A percentile compares a stretch with the other conserved stretches of the same genome.
These are phyloP conservation scores for Calyptommatus sinebrachiatus DNA, from an alignment of 2,113 vertebrate genomes.

Conservation along the genomic window DNA sequence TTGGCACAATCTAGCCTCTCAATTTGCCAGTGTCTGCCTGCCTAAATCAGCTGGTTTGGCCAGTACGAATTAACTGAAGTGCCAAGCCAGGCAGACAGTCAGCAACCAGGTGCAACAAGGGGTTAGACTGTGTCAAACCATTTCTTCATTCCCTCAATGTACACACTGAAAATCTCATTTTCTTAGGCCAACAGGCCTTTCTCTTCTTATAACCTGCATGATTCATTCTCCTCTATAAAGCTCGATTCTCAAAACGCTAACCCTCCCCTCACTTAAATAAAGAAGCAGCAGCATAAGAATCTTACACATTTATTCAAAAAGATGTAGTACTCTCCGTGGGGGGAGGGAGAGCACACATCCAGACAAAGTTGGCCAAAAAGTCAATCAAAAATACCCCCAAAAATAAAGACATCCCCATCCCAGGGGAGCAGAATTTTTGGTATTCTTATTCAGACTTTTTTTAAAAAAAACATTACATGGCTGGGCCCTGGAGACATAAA, in stretches of 20 bases:
- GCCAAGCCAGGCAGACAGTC: no score
- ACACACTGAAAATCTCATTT: no score
- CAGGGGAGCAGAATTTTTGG: conserved; percentile 28
- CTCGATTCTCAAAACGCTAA: not conserved
- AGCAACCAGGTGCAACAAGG: no score
- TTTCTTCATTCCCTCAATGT: not conserved
- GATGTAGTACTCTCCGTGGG: conserved; percentile 2
- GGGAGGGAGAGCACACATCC: not conserved
- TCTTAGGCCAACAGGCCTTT: not conserved
- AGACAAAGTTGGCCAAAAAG: conserved; percentile 26
- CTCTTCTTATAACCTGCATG: not conserved
- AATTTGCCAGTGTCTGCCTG: no score
- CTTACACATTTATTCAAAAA: conserved; percentile 39
- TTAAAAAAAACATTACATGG: conserved; percentile 25
- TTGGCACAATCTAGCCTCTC: no score
- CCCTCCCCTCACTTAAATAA: not conserved
- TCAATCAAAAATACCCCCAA: conserved; percentile 37
- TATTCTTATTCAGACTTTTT: conserved; percentile 19
- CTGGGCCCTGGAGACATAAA: conserved; percentile 24
- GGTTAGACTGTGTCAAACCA: not conserved
- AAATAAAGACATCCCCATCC: conserved; percentile 22
- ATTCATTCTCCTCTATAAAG: not conserved
- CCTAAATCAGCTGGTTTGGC: no score
- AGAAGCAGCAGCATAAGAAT: conserved; percentile 19
- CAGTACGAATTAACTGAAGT: no score